Evolutionary conservation across 2,797 vertebrate genomes (phyloP).

Genomic region (Psittacula derbiana): DNA sequence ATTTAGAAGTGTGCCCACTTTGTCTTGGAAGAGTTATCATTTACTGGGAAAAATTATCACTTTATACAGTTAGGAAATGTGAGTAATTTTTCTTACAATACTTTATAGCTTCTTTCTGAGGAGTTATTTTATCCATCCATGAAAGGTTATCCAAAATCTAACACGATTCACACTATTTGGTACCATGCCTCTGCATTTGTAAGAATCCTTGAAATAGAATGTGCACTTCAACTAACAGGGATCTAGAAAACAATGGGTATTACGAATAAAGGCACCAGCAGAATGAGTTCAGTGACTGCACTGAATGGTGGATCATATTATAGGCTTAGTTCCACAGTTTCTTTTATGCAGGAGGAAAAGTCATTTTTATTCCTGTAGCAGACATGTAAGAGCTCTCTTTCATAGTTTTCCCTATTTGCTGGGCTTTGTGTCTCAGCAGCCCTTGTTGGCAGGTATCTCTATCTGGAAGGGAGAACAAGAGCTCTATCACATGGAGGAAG

Average conservation of each 20-base stretch:
- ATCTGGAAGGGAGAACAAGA: not conserved
- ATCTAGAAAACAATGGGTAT: not conserved
- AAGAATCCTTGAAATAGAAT: slow-evolving; percentile 39
- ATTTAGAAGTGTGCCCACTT: slow-evolving; percentile 36
- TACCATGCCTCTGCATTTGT: not conserved
- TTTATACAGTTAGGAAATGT: slow-evolving; percentile 62
- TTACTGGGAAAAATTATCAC: slow-evolving; percentile 55
- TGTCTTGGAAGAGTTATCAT: slow-evolving; percentile 61
- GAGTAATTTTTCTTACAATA: slow-evolving; percentile 42
- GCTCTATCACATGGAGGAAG: not conserved
- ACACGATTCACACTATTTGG: slow-evolving; percentile 22
- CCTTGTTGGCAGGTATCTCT: not conserved
- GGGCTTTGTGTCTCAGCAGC: not conserved
- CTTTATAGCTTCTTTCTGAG: slow-evolving; percentile 62
- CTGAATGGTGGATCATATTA: not conserved
- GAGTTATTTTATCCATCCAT: slow-evolving; percentile 53
- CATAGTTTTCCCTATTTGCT: not conserved
- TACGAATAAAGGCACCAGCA: slow-evolving; percentile 17
- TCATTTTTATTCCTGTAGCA: not conserved
- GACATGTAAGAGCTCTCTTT: not conserved
- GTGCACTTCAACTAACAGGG: not conserved
- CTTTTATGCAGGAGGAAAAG: not conserved
- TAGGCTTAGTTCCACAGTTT: not conserved
- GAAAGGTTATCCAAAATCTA: slow-evolving; percentile 59
- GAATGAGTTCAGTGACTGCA: not conserved